phyloP scores from a whole-genome alignment of 1,140 invertebrate genomes.

The Chironomus striatipennis region DNA sequence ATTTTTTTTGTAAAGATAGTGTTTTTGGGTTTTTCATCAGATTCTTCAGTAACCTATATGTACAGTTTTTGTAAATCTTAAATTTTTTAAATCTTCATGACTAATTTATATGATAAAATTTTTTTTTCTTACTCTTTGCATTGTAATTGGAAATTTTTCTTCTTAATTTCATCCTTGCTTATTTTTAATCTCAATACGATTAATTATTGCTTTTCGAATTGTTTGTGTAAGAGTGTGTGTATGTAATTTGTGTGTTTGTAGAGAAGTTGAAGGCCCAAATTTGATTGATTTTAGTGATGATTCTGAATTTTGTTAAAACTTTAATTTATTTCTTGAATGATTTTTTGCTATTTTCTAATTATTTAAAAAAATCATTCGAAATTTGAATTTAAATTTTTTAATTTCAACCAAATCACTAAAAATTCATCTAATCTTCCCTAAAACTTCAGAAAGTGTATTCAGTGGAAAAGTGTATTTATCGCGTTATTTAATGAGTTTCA shows the following conservation, averaged over 20 bases:
- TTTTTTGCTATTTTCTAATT: too few relatives aligned
- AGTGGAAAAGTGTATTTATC: too few relatives aligned
- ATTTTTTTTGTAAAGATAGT: constrained; percentile 2
- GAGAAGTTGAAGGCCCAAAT: neutral
- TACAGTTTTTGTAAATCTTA: neutral
- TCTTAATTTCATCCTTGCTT: neutral
- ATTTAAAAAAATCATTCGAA: too few relatives aligned
- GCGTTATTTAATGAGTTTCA: too few relatives aligned
- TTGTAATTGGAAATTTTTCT: neutral
- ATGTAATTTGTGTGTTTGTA: neutral
- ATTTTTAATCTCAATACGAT: neutral
- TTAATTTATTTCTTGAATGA: too few relatives aligned
- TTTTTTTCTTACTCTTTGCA: neutral
- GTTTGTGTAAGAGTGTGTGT: neutral
- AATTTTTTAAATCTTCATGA: neutral
- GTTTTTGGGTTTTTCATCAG: neutral
- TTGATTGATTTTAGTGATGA: too few relatives aligned
- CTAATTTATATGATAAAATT: constrained; percentile 15
- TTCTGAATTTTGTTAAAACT: too few relatives aligned
- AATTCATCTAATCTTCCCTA: too few relatives aligned
- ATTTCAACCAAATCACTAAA: too few relatives aligned
- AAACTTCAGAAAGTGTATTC: too few relatives aligned
- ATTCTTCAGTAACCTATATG: neutral
- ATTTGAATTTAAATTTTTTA: too few relatives aligned
- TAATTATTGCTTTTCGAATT: constrained; percentile 5